Base-by-base conservation (phyloP, 2,113 vertebrate genomes). In the Potamarius usumacintae region DNA sequence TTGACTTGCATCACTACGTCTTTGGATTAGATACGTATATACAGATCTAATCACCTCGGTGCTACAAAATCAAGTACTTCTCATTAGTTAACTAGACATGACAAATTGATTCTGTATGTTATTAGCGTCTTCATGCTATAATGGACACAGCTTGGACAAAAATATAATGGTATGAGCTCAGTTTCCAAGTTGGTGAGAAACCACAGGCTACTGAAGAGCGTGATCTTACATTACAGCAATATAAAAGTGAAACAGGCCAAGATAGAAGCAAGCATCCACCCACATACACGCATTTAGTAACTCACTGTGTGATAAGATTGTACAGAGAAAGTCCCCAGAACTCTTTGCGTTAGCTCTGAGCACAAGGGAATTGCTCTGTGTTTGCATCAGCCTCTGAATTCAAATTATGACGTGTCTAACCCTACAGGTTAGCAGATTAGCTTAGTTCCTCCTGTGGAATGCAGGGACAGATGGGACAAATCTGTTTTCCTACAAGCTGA, bases 361-460 rank as follows among this genome's bases (percentile, higher is more conserved):
- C 42, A n/a, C 58, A 65, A 72, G 34, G n/a, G 72, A 57, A 27
- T 83, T 84, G 14, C 88, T 50, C 50, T 52, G 74, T 5, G 2
- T 82, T 85, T 83, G 65, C 87, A 81, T 90, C 82, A 86, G 86
- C 53, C 17, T 65, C 78, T 60, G 53, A 81, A 83, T 85, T 84
- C 58, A 87, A 76, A 83, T 74, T 67, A 74, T 72, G 52, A 80
- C 62, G 62, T 63, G 42, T 7, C 60, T 80, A 84, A 87, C 83
- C 79, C 69, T 34, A 20, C 79, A 63, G 72, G 65, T 63, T 84
- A 85, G 67, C 25, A 83, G 83, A 91, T 91, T 90, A 89, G 82
- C 53, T 65, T 65, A 86, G 63, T 53, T 86, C 34, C 83, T 83
- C 58, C 71, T 57, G 30, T n/a, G 67, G 67, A 86, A 85, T 58